phyloP scores from a whole-genome alignment of 2,113 vertebrate species.

The Hipposideros armiger region DNA sequence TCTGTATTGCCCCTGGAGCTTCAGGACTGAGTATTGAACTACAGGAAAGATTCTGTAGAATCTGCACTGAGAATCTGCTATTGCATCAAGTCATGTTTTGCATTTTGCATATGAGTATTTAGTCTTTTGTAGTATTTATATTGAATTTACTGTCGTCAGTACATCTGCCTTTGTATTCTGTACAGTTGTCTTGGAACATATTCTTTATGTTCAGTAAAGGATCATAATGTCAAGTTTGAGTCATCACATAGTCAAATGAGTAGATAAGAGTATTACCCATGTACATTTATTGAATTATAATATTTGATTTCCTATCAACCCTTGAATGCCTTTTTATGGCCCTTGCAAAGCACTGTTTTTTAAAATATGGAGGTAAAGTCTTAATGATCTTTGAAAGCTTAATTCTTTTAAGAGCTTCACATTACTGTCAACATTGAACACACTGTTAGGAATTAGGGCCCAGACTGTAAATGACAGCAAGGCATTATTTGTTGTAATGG shows the following conservation, averaged over 20 bases:
- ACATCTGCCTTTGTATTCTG: neutral
- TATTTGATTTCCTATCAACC: constrained; percentile 35
- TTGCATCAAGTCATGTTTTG: neutral
- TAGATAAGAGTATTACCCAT: neutral
- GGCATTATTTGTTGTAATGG: constrained; percentile 43
- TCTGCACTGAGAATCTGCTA: constrained; percentile 39
- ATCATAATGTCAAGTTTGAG: constrained; percentile 9
- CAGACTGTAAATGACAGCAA: neutral
- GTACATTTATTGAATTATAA: neutral
- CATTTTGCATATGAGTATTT: neutral
- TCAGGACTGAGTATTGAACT: constrained; percentile 64
- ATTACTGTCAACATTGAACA: constrained; percentile 43
- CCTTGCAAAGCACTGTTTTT: constrained; percentile 35
- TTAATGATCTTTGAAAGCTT: constrained; percentile 48
- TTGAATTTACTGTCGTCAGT: neutral
- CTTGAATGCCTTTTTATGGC: neutral
- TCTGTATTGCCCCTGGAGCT: constrained; percentile 10
- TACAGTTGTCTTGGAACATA: neutral
- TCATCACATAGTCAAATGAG: neutral
- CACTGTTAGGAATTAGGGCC: constrained; percentile 14
- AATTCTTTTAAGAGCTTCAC: constrained; percentile 47
- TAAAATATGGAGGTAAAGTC: neutral
- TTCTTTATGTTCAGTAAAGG: constrained; percentile 21
- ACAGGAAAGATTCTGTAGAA: constrained; percentile 39
- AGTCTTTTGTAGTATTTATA: neutral